phyloP scores from a whole-genome alignment of 2,797 vertebrate genomes.

The Bucorvus abyssinicus region DNA sequence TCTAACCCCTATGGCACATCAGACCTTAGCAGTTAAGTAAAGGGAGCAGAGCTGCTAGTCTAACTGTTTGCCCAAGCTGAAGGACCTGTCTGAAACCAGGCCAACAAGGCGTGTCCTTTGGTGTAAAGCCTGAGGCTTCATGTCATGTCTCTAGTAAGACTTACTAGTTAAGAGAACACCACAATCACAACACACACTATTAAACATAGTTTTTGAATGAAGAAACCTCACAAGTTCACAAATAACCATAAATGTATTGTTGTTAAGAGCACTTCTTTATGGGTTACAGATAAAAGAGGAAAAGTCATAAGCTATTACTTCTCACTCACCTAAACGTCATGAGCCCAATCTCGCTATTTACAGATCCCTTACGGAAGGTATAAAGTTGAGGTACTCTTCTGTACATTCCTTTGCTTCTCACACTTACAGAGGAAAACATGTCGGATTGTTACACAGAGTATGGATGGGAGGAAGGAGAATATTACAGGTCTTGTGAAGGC shows the following conservation, averaged over 20 bases:
- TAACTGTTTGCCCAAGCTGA: neutral
- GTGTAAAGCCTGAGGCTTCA: neutral
- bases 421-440: neutral
- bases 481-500: neutral
- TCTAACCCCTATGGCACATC: neutral
- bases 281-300: neutral
- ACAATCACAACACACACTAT: neutral
- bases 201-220: neutral
- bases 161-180: neutral
- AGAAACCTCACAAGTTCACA: neutral
- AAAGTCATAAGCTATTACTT: neutral
- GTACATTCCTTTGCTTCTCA: neutral
- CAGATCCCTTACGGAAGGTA: neutral
- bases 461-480: neutral
- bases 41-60: neutral
- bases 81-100: neutral
- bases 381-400: neutral
- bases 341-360: neutral
- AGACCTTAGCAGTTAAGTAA: neutral
- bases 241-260: neutral
- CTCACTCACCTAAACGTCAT: neutral
- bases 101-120: neutral
- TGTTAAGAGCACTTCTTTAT: neutral
- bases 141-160: accelerated
- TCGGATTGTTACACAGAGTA: neutral